Conservation (phyloP, 2,888 invertebrate genomes). For the Polyommatus iphigenia region DNA sequence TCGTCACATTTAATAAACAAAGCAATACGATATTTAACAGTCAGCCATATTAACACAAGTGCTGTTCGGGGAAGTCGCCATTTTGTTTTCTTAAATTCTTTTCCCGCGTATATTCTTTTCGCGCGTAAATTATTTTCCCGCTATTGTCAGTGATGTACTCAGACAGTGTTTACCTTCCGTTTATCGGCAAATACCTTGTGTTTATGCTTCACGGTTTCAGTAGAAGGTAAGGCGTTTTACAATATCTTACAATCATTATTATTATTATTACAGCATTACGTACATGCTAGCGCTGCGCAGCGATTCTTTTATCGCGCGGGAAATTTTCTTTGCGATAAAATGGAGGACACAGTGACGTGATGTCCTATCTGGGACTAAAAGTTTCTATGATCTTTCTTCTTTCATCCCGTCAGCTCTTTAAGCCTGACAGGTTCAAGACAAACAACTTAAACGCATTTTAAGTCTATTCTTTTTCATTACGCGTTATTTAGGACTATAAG, state of each 20-base stretch:
- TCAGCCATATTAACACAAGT: conserved; percentile 42
- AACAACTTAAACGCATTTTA: too few relatives aligned
- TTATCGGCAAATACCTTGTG: conserved; percentile 21
- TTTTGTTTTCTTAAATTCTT: neutral
- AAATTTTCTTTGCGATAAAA: neutral
- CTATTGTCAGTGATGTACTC: neutral
- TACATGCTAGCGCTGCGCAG: too few relatives aligned
- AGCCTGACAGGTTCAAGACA: too few relatives aligned
- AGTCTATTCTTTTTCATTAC: too few relatives aligned
- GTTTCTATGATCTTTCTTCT: too few relatives aligned
- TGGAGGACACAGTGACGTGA: neutral
- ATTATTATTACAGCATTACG: neutral
- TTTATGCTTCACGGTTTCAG: conserved; percentile 21
- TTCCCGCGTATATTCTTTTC: neutral
- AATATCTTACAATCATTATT: neutral
- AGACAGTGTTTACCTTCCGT: neutral
- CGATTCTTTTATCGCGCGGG: neutral
- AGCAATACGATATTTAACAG: conserved; percentile 40
- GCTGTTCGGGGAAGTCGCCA: conserved; percentile 29
- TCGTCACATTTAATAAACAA: conserved; percentile 36
- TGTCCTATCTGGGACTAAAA: too few relatives aligned
- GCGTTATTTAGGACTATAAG: too few relatives aligned
- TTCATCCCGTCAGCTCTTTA: too few relatives aligned
- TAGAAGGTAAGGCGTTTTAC: conserved; percentile 13
- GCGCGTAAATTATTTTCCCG: neutral